phyloP scores from a whole-genome alignment of 2,113 vertebrate genomes.

The Plectropomus leopardus region DNA sequence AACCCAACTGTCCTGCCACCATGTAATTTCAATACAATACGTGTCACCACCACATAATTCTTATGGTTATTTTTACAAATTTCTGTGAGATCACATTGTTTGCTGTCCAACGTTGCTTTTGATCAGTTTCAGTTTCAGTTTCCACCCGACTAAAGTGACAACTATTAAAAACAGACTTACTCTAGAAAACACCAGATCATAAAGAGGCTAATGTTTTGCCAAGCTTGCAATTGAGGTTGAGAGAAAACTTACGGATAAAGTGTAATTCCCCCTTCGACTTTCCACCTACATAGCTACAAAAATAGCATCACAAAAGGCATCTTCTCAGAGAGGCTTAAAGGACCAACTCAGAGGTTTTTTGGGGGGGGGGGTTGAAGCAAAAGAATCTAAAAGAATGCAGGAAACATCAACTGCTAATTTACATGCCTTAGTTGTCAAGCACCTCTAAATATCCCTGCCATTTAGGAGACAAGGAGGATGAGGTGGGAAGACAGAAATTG shows the following conservation, averaged over 20 bases:
- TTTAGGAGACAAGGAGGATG: conserved; percentile 72
- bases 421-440: conserved; percentile 76
- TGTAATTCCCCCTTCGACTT: conserved; percentile 13
- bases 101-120: conserved; percentile 14
- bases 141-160: conserved; percentile 21
- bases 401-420: conserved; percentile 73
- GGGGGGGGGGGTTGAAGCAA: conserved; percentile 28
- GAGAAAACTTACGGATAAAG: conserved; percentile 25
- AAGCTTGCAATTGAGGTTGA: conserved; percentile 5
- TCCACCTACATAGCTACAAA: conserved; percentile 36
- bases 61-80: too few species aligned
- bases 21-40: too few species aligned
- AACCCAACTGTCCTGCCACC: too few species aligned
- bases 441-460: conserved; percentile 78
- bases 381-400: conserved; percentile 35
- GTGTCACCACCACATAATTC: too few species aligned
- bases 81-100: too few species aligned
- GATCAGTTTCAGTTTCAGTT: conserved; percentile 41
- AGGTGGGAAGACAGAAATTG: conserved; percentile 70
- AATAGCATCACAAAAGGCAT: conserved; percentile 45
- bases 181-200: neutral
- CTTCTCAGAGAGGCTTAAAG: conserved; percentile 47
- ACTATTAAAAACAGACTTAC: conserved; percentile 28
- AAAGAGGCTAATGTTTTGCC: conserved; percentile 1
- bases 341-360: conserved; percentile 21